Evolutionary conservation across 2,113 vertebrate genomes (phyloP), one percentile per base, ranked within the genome.

Genomic region (Mustela lutreola): DNA sequence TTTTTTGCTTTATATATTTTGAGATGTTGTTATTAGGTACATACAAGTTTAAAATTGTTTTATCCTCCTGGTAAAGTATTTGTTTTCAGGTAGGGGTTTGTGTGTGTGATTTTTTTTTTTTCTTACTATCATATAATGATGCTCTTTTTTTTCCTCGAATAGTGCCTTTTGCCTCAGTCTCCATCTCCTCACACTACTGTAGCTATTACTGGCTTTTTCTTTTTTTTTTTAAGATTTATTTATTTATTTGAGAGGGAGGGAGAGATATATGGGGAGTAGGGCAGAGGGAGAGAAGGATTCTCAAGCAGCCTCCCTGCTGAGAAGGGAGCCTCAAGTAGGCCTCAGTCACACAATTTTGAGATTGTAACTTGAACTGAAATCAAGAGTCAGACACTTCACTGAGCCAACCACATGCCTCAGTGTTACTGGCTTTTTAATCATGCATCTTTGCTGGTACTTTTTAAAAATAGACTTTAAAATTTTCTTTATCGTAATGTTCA

Each of bases 371-470:
- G 65, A 70, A 33, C 65, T 70, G 65, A 70, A 70, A 70, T 70
- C 65, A 70, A 4, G 65, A 70, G 65, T 70, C 33, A n/a, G 33
- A 70, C 65, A 70, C 7, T 70, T 70, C 19, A 70, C 65, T n/a
- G 16, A 70, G 31, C 65, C 65, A 70, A 16, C 65, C 33, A 70
- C 7, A 70, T 70, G 65, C 16, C 16, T 16, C 65, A 70, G 63
- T 73, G 9, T 83, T 83, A 84, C 45, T 91, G 48, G 50, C 16
- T 94, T 82, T 97, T 78, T 87, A 73, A 82, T 93, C 4, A 19
- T 65, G 28, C 82, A 42, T 67, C 45, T 90, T 95, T 89, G 58
- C 45, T 80, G 45, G 33, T 50, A n/a, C 71, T 45, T 45, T 89
- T 70, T 65, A 75, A 58, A 60, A 71, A 73, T 60, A 33, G 18